phyloP scores from a whole-genome alignment of 2,797 vertebrate genomes.

The Ctenosaura bakeri region DNA sequence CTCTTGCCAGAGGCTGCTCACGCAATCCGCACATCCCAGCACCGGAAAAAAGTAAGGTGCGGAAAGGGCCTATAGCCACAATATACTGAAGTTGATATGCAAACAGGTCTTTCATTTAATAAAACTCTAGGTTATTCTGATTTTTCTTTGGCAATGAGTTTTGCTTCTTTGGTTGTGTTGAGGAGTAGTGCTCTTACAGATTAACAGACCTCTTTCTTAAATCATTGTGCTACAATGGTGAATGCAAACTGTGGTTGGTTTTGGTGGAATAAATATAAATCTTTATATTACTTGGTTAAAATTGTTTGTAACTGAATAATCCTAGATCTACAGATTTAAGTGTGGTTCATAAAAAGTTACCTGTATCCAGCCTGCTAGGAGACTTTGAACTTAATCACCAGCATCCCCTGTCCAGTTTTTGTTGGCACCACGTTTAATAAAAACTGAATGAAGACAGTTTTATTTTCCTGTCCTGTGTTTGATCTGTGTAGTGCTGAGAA shows the following conservation, averaged over 20 bases:
- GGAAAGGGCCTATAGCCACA: neutral
- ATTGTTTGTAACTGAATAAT: constrained; percentile 54
- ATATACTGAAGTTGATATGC: neutral
- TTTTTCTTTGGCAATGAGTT: rapidly evolving
- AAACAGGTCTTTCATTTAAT: neutral
- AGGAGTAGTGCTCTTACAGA: neutral
- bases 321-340: constrained; percentile 42
- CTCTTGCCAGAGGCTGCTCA: no score
- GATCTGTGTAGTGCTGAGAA: constrained; percentile 41
- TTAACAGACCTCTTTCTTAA: constrained; percentile 18
- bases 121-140: neutral
- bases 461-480: constrained; percentile 30
- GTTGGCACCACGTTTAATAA: constrained; percentile 51
- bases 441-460: constrained; percentile 44
- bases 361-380: constrained; percentile 20
- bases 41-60: no score
- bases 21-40: no score
- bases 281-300: constrained; percentile 60
- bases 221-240: constrained; percentile 36
- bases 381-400: constrained; percentile 48
- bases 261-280: constrained; percentile 31
- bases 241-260: constrained; percentile 45
- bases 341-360: constrained; percentile 57
- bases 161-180: neutral
- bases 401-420: constrained; percentile 39